Base-by-base conservation (phyloP, 1,140 invertebrate species). In the Sitophilus oryzae region DNA sequence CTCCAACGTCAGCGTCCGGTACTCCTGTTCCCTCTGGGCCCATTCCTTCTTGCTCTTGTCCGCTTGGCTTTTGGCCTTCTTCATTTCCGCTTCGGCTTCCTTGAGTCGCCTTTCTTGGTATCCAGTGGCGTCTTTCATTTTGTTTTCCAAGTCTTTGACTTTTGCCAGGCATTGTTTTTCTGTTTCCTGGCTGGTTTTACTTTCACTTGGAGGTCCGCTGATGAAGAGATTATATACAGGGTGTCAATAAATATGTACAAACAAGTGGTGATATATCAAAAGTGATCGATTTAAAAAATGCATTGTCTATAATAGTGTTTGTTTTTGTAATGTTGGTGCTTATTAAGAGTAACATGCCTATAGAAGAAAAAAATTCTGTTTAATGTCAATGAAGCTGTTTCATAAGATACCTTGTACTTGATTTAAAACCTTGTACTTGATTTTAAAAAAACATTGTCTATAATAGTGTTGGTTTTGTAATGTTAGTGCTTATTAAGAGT, bases 21-120 rank as follows among this genome's bases (percentile, higher is more conserved):
- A 85, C 64, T 93, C 87, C 73, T 89, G 84, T 68, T 92, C 85
- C 11, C 85, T 79, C 60, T 87, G 82, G 65, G 90, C 84, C 84
- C 91, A 92, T 57, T 85, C 80, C 48, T 79, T 79, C 23, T 79
- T 78, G 59, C 88, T 87, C 46, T 82, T 78, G 20, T 89, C 85
- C 0, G 86, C 82, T 61, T 86, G 84, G 38, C 84, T 81, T 67
- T 92, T 89, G 15, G 86, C 77, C 35, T 74, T 76, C 55, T 87
- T 84, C 59, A 89, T 73, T 53, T 84, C 82, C 8, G 78, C 77
- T 68, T 89, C 82, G 0, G 84, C 85, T 43, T 82, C 74, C 67
- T 91, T 87, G 3, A 89, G 66, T 66, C 86, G 86, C 66, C 82
- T 81, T 53, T 94, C 89, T 20, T 85, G 76, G 63, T 90, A 81